Conservation (phyloP, 2,113 vertebrate genomes). For the Charina bottae region DNA sequence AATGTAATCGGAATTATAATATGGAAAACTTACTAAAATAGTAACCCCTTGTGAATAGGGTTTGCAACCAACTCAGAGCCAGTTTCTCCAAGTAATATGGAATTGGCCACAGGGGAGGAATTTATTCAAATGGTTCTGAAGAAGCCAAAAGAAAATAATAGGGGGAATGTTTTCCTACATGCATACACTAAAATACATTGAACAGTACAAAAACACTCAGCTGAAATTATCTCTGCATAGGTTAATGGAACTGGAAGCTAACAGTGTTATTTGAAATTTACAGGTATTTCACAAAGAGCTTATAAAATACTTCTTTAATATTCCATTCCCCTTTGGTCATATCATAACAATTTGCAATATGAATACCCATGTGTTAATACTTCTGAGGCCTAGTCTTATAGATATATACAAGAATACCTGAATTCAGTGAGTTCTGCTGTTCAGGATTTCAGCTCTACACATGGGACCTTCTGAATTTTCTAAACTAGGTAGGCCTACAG, state of each 20-base stretch:
- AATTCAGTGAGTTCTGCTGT: neutral
- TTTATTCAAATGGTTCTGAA: constrained; percentile 29
- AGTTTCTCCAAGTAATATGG: constrained; percentile 39
- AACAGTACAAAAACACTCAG: neutral
- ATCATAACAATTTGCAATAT: neutral
- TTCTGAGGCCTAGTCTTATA: neutral
- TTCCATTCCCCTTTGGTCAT: neutral
- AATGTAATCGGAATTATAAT: constrained; percentile 44
- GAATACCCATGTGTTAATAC: neutral
- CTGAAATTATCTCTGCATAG: neutral
- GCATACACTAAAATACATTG: neutral
- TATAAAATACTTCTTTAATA: constrained; percentile 5
- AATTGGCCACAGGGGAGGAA: constrained; percentile 40
- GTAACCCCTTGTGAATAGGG: constrained; percentile 25
- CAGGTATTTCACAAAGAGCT: neutral
- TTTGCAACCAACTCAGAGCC: constrained; percentile 38
- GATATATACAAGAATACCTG: neutral
- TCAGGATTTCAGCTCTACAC: neutral
- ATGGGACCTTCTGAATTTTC: neutral
- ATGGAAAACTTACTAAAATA: constrained; percentile 35
- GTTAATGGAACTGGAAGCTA: neutral
- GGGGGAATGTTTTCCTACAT: constrained; percentile 1
- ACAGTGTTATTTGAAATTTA: neutral
- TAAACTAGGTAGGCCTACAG: neutral
- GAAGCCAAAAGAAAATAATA: neutral